Conservation (phyloP, 2,113 vertebrate genomes). For the Okapia johnstoni region DNA sequence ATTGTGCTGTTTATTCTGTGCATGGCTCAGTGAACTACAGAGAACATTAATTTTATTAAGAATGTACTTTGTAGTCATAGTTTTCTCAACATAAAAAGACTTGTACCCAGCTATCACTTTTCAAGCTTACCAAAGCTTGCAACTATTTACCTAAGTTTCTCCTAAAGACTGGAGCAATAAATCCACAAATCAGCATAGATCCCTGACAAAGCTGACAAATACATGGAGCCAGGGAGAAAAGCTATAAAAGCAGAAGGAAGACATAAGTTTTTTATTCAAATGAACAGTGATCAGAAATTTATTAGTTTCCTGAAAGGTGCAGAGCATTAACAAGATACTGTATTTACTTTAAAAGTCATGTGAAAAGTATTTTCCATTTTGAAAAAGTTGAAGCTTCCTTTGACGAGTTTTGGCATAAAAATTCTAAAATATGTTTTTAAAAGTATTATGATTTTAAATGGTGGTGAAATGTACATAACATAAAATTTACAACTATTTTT, state of each 20-base stretch:
- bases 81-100: neutral
- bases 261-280: neutral
- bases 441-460: neutral
- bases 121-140: neutral
- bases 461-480: neutral
- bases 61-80: neutral
- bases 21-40: neutral
- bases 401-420: neutral
- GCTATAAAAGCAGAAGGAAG: neutral
- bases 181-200: neutral
- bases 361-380: neutral
- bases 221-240: neutral
- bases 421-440: neutral
- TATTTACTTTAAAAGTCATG: neutral
- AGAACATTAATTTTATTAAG: conserved; percentile 3
- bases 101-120: neutral
- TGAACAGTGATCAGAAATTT: neutral
- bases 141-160: neutral
- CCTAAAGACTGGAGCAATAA: neutral
- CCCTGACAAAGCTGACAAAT: neutral
- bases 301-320: neutral
- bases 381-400: neutral
- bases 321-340: neutral
- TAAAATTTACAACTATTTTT: neutral
- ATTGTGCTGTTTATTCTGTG: neutral